Conservation (phyloP, 2,113 vertebrate species). For the Synchiropus splendidus region DNA sequence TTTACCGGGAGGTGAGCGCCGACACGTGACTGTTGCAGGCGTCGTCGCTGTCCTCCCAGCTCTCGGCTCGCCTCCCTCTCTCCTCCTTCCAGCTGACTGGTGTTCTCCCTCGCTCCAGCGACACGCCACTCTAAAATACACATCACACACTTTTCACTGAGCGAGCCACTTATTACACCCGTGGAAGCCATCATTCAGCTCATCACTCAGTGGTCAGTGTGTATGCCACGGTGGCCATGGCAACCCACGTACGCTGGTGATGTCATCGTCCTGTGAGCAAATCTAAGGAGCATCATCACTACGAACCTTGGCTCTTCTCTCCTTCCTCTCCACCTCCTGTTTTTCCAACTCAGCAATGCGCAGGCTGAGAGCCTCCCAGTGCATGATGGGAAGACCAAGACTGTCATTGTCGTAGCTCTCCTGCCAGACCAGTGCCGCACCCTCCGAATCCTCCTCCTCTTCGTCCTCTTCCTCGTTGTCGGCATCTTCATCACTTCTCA, state of each 20-base stretch:
- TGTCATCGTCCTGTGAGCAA: too few species aligned
- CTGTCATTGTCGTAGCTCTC: slow-evolving; percentile 51
- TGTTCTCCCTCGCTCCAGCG: slow-evolving; percentile 22
- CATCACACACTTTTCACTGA: not conserved
- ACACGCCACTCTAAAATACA: slow-evolving; percentile 11
- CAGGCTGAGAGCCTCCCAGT: slow-evolving; percentile 70
- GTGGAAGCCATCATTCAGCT: too few species aligned
- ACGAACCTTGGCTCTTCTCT: slow-evolving; percentile 56
- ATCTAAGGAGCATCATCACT: not conserved
- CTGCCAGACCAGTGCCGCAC: slow-evolving; percentile 47
- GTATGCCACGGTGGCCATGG: too few species aligned
- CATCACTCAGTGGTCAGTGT: too few species aligned
- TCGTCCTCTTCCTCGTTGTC: slow-evolving; percentile 25
- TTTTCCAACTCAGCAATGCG: slow-evolving; percentile 71
- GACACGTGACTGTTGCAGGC: slow-evolving; percentile 59
- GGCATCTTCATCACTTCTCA: slow-evolving; percentile 17
- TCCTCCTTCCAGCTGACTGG: slow-evolving; percentile 30
- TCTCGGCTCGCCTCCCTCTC: slow-evolving; percentile 31
- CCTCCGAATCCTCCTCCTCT: slow-evolving; percentile 39
- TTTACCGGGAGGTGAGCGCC: slow-evolving; percentile 64
- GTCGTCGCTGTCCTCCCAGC: slow-evolving; percentile 54
- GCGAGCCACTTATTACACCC: too few species aligned
- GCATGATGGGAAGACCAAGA: slow-evolving; percentile 70
- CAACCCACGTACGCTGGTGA: too few species aligned
- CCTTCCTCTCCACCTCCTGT: slow-evolving; percentile 63